Evolutionary conservation across 35 echinoderm and acorn worm genomes (phyloP), one percentile per base, ranked within the genome.

Genomic region (Acanthaster planci): DNA sequence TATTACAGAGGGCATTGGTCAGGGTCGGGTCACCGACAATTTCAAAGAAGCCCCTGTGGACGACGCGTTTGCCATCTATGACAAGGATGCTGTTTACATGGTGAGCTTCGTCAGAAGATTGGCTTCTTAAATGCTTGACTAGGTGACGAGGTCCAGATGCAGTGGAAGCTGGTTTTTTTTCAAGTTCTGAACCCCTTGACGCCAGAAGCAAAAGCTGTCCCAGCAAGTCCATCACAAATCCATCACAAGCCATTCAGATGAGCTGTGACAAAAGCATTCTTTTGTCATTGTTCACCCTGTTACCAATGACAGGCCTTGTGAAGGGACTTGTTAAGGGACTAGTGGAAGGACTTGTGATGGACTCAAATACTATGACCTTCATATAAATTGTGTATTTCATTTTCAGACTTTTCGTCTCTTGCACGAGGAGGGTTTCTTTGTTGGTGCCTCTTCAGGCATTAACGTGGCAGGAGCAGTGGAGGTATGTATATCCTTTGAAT

Each of bases 1-100:
- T 22, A 91, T 97, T 37, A 93, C 95, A 31, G 95, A 97, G 84
- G 95, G 95, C 50, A 97, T 97, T 50, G 95, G 95, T 81, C 95
- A 97, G 82, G 95, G 95, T 16, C 60, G 95, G 40, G 80, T 97
- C 55, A 97, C 95, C 4, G 84, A 93, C 15, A 97, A 97, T 68
- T 50, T 97, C 31, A 93, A 90, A 40, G 95, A 88, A 30, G 91
- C 95, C 21, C 95, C 95, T 12, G 88, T 97, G 7, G 95, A 97
- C 64, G 84, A 90, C 80, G 95, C 95, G n/a, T 16, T 97, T n/a
- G 57, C 55, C 55, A 90, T 97, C 10, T 37, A 34, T 55, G 95
- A 97, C 38, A 86, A 55, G 7, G 95, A 97, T 81, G 87, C 88
- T 59, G 95, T 97, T 30, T 82, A 88, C 27, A 93, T 93, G 95